A percentile compares a stretch with the other conserved stretches of the same genome.
These are phyloP conservation scores for Xylota sylvarum DNA, from an alignment of 2,888 invertebrate genomes.

Conservation along the genomic window DNA sequence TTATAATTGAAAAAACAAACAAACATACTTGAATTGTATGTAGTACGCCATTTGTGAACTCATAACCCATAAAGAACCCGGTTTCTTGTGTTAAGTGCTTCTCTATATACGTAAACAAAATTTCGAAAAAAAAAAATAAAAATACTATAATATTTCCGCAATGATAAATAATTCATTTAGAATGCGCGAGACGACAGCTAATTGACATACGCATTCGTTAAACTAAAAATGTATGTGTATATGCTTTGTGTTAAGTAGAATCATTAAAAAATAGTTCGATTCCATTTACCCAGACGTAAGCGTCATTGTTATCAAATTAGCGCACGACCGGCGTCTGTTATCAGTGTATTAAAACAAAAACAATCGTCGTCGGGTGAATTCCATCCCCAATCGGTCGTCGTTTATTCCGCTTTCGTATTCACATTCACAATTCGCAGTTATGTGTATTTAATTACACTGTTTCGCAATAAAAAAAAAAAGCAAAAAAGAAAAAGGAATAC, in stretches of 20 bases:
- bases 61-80: conserved; percentile 52
- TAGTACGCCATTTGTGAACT: conserved; percentile 54
- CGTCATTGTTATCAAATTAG: conserved; percentile 75
- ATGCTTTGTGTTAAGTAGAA: conserved; percentile 4
- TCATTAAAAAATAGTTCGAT: conserved; percentile 36
- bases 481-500: conserved; percentile 13
- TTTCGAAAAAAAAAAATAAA: conserved; percentile 31
- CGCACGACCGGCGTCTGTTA: conserved; percentile 73
- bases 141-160: conserved; percentile 66
- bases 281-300: conserved; percentile 65
- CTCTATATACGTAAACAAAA: conserved; percentile 47
- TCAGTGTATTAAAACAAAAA: conserved; percentile 53
- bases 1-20: conserved; percentile 47
- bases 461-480: conserved; percentile 20
- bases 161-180: conserved; percentile 71
- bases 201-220: conserved; percentile 48
- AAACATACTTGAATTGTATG: conserved; percentile 32
- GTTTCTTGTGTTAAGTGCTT: conserved; percentile 39
- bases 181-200: conserved; percentile 40
- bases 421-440: not conserved
- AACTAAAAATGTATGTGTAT: not conserved
- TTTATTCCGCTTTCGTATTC: conserved; percentile 4
- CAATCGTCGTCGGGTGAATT: conserved; percentile 28
- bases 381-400: conserved; percentile 13
- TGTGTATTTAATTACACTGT: conserved; percentile 40